Evolutionary conservation across 1,140 invertebrate genomes (phyloP).

Genomic region (Phenacoccus solenopsis): DNA sequence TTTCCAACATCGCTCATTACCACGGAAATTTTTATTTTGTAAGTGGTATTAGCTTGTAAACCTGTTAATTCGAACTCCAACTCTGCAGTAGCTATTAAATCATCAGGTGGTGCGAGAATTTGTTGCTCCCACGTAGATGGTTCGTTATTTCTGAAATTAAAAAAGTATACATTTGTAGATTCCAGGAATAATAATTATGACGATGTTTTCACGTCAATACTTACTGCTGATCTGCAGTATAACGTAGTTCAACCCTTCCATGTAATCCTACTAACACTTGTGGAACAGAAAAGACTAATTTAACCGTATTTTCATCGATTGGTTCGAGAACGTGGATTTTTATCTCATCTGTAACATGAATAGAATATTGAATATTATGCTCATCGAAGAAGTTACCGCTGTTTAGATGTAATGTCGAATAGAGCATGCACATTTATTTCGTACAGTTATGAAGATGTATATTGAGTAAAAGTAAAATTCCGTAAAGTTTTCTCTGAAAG

Average conservation of each 20-base stretch:
- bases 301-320: conserved; percentile 59
- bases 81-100: conserved; percentile 66
- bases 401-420: not conserved
- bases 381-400: not conserved
- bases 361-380: too few species aligned
- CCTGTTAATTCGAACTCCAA: conserved; percentile 66
- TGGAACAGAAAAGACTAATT: conserved; percentile 68
- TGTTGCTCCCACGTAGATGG: conserved; percentile 62
- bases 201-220: too few species aligned
- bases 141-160: conserved; percentile 45
- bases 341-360: conserved; percentile 36
- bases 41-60: conserved; percentile 63
- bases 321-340: conserved; percentile 54
- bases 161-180: too few species aligned
- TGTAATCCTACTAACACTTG: conserved; percentile 67
- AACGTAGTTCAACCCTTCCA: conserved; percentile 67
- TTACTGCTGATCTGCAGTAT: conserved; percentile 57
- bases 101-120: conserved; percentile 69
- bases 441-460: not conserved
- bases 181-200: too few species aligned
- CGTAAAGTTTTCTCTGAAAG: too few species aligned
- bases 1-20: conserved; percentile 56
- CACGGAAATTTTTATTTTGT: conserved; percentile 65
- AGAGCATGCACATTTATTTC: not conserved
- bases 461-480: too few species aligned